phyloP scores from a whole-genome alignment of 2,888 invertebrate species.

The Chymomyza fuscimana region DNA sequence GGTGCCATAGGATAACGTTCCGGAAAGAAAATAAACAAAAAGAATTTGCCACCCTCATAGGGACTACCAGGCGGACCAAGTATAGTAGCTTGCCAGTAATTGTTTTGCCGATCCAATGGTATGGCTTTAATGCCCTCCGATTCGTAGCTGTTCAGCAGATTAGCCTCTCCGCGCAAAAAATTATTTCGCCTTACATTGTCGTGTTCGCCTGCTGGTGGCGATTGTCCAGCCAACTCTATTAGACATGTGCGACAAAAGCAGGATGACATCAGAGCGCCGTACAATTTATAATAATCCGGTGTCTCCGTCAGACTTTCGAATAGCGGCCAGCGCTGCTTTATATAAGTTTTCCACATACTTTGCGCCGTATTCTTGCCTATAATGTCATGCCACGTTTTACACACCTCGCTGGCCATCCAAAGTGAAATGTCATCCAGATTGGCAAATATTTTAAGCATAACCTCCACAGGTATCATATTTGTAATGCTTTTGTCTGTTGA shows the following conservation, averaged over 20 bases:
- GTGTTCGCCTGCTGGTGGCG: slow-evolving; percentile 83
- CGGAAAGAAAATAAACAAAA: slow-evolving; percentile 93
- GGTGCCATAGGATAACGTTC: slow-evolving; percentile 94
- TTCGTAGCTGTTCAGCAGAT: slow-evolving; percentile 77
- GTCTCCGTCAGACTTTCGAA: slow-evolving; percentile 86
- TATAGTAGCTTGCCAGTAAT: slow-evolving; percentile 96
- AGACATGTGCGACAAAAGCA: slow-evolving; percentile 93
- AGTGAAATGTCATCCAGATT: slow-evolving; percentile 95
- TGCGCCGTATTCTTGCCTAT: slow-evolving; percentile 88
- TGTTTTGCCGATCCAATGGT: slow-evolving; percentile 78
- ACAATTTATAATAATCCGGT: slow-evolving; percentile 90
- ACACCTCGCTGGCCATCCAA: slow-evolving; percentile 93
- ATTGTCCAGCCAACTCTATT: slow-evolving; percentile 89
- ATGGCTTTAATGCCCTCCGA: slow-evolving; percentile 80
- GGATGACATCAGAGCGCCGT: slow-evolving; percentile 86
- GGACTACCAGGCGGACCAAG: slow-evolving; percentile 95
- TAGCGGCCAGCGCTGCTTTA: slow-evolving; percentile 91
- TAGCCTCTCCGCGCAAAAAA: slow-evolving; percentile 88
- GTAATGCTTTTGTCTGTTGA: slow-evolving; percentile 57
- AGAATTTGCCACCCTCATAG: slow-evolving; percentile 96
- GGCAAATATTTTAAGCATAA: slow-evolving; percentile 92
- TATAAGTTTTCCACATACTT: slow-evolving; percentile 89
- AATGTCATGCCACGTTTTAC: slow-evolving; percentile 90
- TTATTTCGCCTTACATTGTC: slow-evolving; percentile 92
- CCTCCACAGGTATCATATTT: slow-evolving; percentile 80